These are phyloP conservation scores for Hylaea fasciaria DNA, from an alignment of 2,888 invertebrate species.

Conservation along the genomic window DNA sequence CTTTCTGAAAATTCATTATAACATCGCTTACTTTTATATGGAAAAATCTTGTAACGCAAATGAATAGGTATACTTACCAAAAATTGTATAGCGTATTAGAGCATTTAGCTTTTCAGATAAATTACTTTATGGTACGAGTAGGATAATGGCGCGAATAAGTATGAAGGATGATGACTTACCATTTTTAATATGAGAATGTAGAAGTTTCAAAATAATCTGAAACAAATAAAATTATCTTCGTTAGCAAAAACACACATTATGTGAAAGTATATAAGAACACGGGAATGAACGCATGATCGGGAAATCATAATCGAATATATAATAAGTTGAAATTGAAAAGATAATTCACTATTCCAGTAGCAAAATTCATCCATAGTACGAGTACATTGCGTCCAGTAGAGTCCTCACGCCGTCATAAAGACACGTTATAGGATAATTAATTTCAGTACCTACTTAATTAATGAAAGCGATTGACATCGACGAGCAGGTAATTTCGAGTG, in stretches of 20 bases:
- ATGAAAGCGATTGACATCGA: constrained; percentile 28
- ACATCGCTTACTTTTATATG: not conserved
- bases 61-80: no score
- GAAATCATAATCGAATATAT: no score
- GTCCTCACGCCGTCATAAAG: not conserved
- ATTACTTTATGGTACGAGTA: no score
- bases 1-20: constrained; percentile 4
- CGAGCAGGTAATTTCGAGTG: constrained; percentile 31
- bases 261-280: not conserved
- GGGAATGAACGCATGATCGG: no score
- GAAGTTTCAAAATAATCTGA: constrained; percentile 35
- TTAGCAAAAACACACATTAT: not conserved
- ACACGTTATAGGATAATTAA: constrained; percentile 28
- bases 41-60: not conserved
- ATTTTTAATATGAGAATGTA: constrained; percentile 20
- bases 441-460: constrained; percentile 19
- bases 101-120: no score
- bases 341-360: not conserved
- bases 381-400: not conserved
- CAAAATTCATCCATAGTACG: not conserved
- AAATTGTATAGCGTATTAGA: no score
- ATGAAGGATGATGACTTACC: constrained; percentile 22
- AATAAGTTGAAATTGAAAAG: not conserved
- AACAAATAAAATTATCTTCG: constrained; percentile 34
- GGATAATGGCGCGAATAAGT: not conserved